These are phyloP conservation scores for Pithys albifrons DNA, from an alignment of 2,113 vertebrate species.

Conservation along the genomic window DNA sequence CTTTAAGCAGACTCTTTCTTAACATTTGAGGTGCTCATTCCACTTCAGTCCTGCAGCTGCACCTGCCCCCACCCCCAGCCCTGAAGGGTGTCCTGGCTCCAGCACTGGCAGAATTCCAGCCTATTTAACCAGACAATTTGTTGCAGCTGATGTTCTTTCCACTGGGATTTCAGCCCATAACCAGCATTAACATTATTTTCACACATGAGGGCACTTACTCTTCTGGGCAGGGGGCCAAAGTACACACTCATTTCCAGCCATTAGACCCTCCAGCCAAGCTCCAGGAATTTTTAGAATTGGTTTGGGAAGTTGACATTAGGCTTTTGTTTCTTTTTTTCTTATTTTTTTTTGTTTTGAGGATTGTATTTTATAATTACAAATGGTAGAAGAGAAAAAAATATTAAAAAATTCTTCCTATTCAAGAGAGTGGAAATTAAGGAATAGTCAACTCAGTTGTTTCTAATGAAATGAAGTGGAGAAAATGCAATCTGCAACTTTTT, in stretches of 20 bases:
- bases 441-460: neutral
- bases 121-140: conserved; percentile 63
- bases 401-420: neutral
- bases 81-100: neutral
- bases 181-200: conserved; percentile 74
- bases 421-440: conserved; percentile 15
- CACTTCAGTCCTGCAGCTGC: neutral
- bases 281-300: conserved; percentile 32
- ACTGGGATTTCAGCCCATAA: conserved; percentile 66
- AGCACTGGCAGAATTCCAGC: conserved; percentile 4
- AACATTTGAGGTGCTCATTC: neutral
- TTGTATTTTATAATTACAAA: conserved; percentile 2
- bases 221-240: conserved; percentile 52
- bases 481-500: conserved; percentile 30
- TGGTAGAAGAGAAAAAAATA: neutral
- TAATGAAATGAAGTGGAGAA: conserved; percentile 36
- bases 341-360: neutral
- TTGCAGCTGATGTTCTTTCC: conserved; percentile 62
- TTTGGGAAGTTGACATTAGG: conserved; percentile 49
- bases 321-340: neutral
- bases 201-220: conserved; percentile 73
- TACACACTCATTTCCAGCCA: conserved; percentile 57
- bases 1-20: neutral
- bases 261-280: conserved; percentile 42
- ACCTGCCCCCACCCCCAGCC: neutral